Conservation (phyloP, 2,113 vertebrate species). For the Epinephelus lanceolatus region DNA sequence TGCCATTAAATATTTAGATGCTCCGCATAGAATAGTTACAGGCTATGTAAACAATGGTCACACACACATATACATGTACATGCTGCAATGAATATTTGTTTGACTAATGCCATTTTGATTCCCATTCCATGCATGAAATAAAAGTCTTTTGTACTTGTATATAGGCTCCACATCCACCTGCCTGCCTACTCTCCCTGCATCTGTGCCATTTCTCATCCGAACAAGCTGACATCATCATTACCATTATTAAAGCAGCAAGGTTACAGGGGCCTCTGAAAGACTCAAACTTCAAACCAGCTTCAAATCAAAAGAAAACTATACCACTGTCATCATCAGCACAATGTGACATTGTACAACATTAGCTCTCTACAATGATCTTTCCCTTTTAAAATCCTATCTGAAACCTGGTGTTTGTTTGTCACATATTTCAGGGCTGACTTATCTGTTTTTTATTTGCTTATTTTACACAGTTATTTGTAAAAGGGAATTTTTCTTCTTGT, state of each 20-base stretch:
- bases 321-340: conserved; percentile 22
- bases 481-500: background rate
- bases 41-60: conserved; percentile 53
- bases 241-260: conserved; percentile 39
- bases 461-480: background rate
- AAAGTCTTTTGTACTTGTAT: background rate
- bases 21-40: conserved; percentile 59
- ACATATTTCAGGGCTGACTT: background rate
- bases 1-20: conserved; percentile 74
- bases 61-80: background rate
- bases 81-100: conserved; percentile 2
- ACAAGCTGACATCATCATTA: conserved; percentile 25
- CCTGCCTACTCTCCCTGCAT: background rate
- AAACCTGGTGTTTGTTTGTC: background rate
- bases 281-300: conserved; percentile 42
- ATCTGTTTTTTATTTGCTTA: conserved; percentile 19
- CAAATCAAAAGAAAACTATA: conserved; percentile 22
- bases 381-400: conserved; percentile 9
- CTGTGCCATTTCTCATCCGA: conserved; percentile 12
- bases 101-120: background rate
- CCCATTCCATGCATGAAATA: conserved; percentile 15
- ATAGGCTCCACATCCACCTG: background rate
- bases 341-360: conserved; percentile 35
- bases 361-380: conserved; percentile 36
- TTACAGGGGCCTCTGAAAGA: conserved; percentile 21